Conservation (phyloP, 2,797 vertebrate genomes). For the Enteromius trimaculatus region DNA sequence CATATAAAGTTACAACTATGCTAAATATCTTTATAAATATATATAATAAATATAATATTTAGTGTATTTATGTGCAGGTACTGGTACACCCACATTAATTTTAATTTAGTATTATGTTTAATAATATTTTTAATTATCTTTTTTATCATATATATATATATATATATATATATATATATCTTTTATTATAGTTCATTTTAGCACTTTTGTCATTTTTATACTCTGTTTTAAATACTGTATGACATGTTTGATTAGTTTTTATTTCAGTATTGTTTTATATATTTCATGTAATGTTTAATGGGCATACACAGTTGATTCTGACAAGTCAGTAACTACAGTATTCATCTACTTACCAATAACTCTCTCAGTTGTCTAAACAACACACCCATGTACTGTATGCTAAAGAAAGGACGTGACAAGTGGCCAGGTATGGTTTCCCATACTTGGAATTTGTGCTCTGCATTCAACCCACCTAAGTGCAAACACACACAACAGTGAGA, state of each 20-base stretch:
- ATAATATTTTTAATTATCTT: neutral
- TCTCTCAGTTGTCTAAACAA: constrained; percentile 7
- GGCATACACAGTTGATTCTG: neutral
- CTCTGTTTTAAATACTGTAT: neutral
- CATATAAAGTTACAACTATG: neutral
- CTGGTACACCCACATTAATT: constrained; percentile 64
- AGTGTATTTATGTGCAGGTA: neutral
- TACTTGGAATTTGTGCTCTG: no score
- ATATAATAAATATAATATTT: no score
- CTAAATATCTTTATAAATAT: neutral
- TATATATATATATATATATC: neutral
- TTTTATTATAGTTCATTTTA: no score
- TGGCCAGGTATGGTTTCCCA: no score
- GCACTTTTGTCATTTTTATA: neutral
- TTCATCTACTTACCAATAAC: neutral
- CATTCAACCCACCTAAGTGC: no score
- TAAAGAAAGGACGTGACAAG: no score
- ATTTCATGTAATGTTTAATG: neutral
- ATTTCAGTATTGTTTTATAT: neutral
- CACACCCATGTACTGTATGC: neutral
- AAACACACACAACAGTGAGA: no score
- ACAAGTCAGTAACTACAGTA: neutral
- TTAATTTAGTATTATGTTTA: neutral
- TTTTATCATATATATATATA: neutral
- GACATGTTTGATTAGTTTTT: neutral